These are phyloP conservation scores for Agriopis leucophaearia DNA, from an alignment of 2,888 invertebrate genomes.

Conservation along the genomic window DNA sequence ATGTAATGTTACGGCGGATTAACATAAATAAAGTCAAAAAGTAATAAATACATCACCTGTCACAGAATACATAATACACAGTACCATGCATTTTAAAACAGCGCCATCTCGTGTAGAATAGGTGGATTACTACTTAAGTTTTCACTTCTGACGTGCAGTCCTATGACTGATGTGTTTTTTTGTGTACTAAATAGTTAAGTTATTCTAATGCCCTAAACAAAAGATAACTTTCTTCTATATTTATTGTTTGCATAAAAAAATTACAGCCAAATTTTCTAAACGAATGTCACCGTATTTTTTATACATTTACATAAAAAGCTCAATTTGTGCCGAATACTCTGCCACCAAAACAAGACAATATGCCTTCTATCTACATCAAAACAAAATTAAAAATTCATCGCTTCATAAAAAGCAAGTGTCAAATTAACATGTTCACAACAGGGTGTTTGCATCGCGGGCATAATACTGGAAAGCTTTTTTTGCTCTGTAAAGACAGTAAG, in stretches of 20 bases:
- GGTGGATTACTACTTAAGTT: too few relatives aligned
- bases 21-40: too few relatives aligned
- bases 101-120: too few relatives aligned
- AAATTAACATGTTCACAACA: constrained; percentile 39
- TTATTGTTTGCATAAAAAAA: not conserved
- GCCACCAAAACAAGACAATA: constrained; percentile 26
- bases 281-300: not conserved
- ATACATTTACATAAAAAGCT: constrained; percentile 11
- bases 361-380: constrained; percentile 29
- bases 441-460: constrained; percentile 28
- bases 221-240: not conserved
- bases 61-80: too few relatives aligned
- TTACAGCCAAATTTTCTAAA: not conserved
- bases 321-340: constrained; percentile 6
- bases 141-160: too few relatives aligned
- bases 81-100: too few relatives aligned
- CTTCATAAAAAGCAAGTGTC: constrained; percentile 35
- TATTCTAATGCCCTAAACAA: not conserved
- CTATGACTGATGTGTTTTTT: too few relatives aligned
- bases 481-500: constrained; percentile 16
- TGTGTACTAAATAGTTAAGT: not conserved
- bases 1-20: too few relatives aligned
- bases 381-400: constrained; percentile 39
- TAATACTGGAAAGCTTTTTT: constrained; percentile 25
- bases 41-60: too few relatives aligned